Base-by-base conservation (phyloP, 2,113 vertebrate species). In the Pituophis catenifer region DNA sequence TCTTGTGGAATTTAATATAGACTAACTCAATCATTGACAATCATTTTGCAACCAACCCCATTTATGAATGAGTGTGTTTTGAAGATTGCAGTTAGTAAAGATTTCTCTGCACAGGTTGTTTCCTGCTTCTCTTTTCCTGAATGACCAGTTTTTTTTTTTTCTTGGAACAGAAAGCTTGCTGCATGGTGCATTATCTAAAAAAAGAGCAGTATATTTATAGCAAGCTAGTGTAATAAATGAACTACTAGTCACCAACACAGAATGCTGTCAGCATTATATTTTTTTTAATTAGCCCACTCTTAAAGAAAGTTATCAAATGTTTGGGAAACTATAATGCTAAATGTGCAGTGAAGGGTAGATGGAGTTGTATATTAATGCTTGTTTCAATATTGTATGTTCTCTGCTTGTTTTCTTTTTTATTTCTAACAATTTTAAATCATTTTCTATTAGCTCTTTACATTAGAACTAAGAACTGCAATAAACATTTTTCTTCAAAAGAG, bases 401-500 rank as follows among this genome's bases (percentile, higher is more conserved):
- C 94, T 89, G 96, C 96, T 96, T 91, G 92, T 95, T 96, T 97
- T 90, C 90, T 95, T 90, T 95, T 95, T 96, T 96, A 17, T 1
- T 96, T 96, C 94, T 95, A 90, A 88, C 58, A 95, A 5, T 95
- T 94, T 94, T 96, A 95, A 94, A 24, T 96, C 59, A 93, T 97
- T 97, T 97, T 97, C 94, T 96, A 96, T 96, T 96, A 97, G 95
- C 92, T 96, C 95, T 98, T 98, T 98, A 95, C 97, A 98, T 96
- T 96, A 94, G 97, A 97, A 97, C 94, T 97, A 96, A 95, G 95
- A 97, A 89, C 97, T 97, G 96, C 97, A 98, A 98, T 98, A 97
- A 98, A 98, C 95, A 98, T 96, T 97, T 96, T 97, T 97, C 97
- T 97, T 94, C 94, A 85, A 95, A 97, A 96, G 95, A 95, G 91